Evolutionary conservation across 1,140 invertebrate species (phyloP).

Genomic region (Ooceraea biroi): DNA sequence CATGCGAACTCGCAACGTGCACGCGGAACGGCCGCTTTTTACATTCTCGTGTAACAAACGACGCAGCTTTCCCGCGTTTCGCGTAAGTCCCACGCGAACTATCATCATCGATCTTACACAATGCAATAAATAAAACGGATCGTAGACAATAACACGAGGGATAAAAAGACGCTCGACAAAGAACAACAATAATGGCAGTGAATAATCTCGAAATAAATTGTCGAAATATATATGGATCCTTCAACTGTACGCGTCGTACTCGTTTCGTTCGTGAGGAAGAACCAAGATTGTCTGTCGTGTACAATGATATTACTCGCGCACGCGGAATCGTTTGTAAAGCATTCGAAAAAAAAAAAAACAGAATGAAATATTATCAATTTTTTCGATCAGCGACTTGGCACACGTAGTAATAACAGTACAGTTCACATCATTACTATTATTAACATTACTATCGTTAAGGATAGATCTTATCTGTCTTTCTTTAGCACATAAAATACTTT

Average conservation of each 20-base stretch:
- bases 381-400: slow-evolving; percentile 70
- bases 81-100: not conserved
- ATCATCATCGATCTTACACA: slow-evolving; percentile 60
- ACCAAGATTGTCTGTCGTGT: not conserved
- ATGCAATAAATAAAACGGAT: slow-evolving; percentile 73
- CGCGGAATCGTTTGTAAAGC: slow-evolving; percentile 5
- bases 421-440: slow-evolving; percentile 21
- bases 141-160: slow-evolving; percentile 60
- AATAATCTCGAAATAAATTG: slow-evolving; percentile 75
- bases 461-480: slow-evolving; percentile 56
- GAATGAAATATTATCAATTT: slow-evolving; percentile 41
- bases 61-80: not conserved
- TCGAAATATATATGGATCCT: slow-evolving; percentile 48
- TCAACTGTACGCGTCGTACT: not conserved
- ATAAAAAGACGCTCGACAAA: slow-evolving; percentile 46
- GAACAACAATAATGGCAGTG: slow-evolving; percentile 80
- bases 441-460: slow-evolving; percentile 51
- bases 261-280: not conserved
- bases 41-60: slow-evolving; percentile 6
- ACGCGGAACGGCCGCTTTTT: not conserved
- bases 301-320: not conserved
- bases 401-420: slow-evolving; percentile 53
- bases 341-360: slow-evolving; percentile 46
- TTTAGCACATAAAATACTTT: slow-evolving; percentile 77
- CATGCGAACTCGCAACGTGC: not conserved